A percentile compares a stretch with the other conserved stretches of the same genome.
These are phyloP conservation scores for Megalops cyprinoides DNA, from an alignment of 2,797 vertebrate genomes.

Conservation along the genomic window DNA sequence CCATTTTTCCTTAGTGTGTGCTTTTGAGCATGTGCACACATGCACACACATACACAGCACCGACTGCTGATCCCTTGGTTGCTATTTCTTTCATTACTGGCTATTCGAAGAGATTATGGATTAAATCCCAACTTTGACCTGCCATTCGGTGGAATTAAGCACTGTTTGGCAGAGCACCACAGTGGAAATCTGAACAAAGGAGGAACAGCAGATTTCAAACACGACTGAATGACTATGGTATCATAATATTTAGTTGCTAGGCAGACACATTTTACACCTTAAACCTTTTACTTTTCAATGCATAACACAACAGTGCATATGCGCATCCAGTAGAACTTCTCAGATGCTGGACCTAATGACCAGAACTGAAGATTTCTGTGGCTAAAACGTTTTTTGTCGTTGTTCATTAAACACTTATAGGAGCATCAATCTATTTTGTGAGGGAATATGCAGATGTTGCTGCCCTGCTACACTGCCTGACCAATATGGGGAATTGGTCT, in stretches of 20 bases:
- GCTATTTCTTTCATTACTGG: neutral
- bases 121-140: constrained; percentile 6
- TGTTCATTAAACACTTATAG: too few species aligned
- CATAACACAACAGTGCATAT: too few species aligned
- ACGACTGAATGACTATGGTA: neutral
- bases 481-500: too few species aligned
- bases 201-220: neutral
- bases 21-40: neutral
- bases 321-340: too few species aligned
- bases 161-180: neutral
- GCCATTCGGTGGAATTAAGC: neutral
- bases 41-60: neutral
- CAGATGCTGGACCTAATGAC: too few species aligned
- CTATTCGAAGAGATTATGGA: constrained; percentile 9
- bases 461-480: too few species aligned
- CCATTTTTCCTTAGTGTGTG: too few species aligned
- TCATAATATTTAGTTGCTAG: neutral
- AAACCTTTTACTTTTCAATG: too few species aligned
- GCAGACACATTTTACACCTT: neutral
- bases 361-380: too few species aligned
- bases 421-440: too few species aligned
- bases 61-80: neutral
- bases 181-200: neutral
- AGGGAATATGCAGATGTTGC: too few species aligned
- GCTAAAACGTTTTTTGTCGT: too few species aligned